A percentile compares a stretch with the other conserved stretches of the same genome.
phyloP scores from a whole-genome alignment of 2,113 vertebrate species.

The Symphodus melops region DNA sequence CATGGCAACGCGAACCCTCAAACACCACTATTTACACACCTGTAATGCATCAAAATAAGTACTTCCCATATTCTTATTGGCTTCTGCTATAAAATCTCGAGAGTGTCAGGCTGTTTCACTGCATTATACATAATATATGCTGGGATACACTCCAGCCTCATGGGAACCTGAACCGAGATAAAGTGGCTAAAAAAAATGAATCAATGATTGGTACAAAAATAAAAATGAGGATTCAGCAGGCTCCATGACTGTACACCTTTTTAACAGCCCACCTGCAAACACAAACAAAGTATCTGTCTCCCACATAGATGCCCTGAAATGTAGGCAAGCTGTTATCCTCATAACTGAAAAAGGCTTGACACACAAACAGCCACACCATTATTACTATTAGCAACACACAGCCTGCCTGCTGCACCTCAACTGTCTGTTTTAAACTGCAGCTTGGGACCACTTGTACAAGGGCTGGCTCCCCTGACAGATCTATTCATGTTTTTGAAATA shows the following conservation, averaged over 20 bases:
- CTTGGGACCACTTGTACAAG: constrained; percentile 41
- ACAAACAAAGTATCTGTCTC: constrained; percentile 33
- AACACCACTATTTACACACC: neutral
- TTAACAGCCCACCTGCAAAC: constrained; percentile 14
- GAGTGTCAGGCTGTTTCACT: constrained; percentile 15
- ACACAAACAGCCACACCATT: constrained; percentile 1
- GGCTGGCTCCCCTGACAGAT: constrained; percentile 44
- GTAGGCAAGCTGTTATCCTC: constrained; percentile 30
- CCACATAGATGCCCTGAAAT: constrained; percentile 33
- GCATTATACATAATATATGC: constrained; percentile 20
- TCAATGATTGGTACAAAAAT: constrained; percentile 39
- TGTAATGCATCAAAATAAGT: neutral
- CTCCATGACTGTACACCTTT: constrained; percentile 27
- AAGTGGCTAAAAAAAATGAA: constrained; percentile 22
- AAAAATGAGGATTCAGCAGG: constrained; percentile 41
- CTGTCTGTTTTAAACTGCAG: constrained; percentile 57
- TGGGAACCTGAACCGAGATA: constrained; percentile 25
- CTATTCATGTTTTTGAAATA: constrained; percentile 53
- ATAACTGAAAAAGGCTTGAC: constrained; percentile 22
- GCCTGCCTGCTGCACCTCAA: constrained; percentile 32
- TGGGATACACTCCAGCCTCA: constrained; percentile 10
- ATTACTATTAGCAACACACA: constrained; percentile 23
- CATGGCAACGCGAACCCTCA: neutral
- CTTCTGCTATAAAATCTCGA: neutral
- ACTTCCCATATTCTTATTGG: neutral